phyloP scores from a whole-genome alignment of 2,888 invertebrate species.

The Thymelicus lineola region DNA sequence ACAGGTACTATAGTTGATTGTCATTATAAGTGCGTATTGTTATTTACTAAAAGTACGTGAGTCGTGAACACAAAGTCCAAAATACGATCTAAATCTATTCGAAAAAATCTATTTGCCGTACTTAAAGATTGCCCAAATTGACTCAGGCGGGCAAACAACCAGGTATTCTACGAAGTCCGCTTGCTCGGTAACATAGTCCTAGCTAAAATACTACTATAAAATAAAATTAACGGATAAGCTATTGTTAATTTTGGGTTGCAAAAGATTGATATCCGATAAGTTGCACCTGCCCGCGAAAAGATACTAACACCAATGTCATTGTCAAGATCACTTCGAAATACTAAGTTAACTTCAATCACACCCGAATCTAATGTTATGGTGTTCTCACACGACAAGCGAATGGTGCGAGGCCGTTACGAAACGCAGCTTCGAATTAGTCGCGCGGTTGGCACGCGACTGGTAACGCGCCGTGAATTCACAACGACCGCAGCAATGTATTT shows the following conservation, averaged over 20 bases:
- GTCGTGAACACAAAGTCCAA: no score
- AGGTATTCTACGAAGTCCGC: no score
- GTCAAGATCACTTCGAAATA: constrained; percentile 40
- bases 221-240: neutral
- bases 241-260: neutral
- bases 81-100: no score
- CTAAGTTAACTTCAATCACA: constrained; percentile 51
- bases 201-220: no score
- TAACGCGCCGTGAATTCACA: constrained; percentile 66
- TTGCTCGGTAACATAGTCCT: no score
- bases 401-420: constrained; percentile 59
- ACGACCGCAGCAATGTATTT: constrained; percentile 53
- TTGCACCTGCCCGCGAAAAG: constrained; percentile 4
- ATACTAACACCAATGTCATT: constrained; percentile 43
- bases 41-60: no score
- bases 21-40: no score
- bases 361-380: constrained; percentile 63
- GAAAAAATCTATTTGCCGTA: no score
- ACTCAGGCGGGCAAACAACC: no score
- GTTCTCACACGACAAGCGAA: constrained; percentile 61
- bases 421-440: constrained; percentile 63
- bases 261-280: constrained; percentile 6
- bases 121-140: no score
- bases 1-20: no score
- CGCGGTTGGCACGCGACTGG: constrained; percentile 66